Evolutionary conservation across 1,140 invertebrate genomes (phyloP).

Genomic region (Gryllus bimaculatus): DNA sequence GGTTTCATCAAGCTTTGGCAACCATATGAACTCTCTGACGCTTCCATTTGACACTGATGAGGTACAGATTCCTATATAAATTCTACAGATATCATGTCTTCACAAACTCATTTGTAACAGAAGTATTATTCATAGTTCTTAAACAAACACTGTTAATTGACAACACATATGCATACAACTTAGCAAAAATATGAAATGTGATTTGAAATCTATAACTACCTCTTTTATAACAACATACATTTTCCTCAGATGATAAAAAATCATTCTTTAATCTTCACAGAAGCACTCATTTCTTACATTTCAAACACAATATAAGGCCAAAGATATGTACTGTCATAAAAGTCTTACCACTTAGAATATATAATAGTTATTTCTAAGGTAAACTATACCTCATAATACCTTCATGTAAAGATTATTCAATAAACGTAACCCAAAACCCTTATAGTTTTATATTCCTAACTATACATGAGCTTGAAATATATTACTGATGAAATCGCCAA

Average conservation of each 20-base stretch:
- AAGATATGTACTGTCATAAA: background rate
- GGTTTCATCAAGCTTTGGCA: too few relatives aligned
- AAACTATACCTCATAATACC: background rate
- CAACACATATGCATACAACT: conserved; percentile 4
- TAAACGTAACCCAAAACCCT: background rate
- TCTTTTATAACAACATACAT: background rate
- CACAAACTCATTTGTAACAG: background rate
- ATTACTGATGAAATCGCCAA: background rate
- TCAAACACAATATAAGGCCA: conserved; percentile 4
- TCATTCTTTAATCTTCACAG: background rate
- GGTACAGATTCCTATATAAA: too few relatives aligned
- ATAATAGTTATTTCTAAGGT: background rate
- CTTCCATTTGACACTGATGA: too few relatives aligned
- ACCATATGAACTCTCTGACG: too few relatives aligned
- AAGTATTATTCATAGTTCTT: background rate
- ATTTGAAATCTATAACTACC: background rate
- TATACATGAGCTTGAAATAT: background rate
- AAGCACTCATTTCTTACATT: background rate
- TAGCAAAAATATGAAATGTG: background rate
- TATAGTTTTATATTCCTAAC: background rate
- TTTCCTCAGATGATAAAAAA: background rate
- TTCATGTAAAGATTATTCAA: background rate
- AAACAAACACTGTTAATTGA: background rate
- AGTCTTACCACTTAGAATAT: background rate
- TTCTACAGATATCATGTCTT: too few relatives aligned